These are phyloP conservation scores for Agriopis marginaria DNA, from an alignment of 2,888 invertebrate species.

Conservation along the genomic window DNA sequence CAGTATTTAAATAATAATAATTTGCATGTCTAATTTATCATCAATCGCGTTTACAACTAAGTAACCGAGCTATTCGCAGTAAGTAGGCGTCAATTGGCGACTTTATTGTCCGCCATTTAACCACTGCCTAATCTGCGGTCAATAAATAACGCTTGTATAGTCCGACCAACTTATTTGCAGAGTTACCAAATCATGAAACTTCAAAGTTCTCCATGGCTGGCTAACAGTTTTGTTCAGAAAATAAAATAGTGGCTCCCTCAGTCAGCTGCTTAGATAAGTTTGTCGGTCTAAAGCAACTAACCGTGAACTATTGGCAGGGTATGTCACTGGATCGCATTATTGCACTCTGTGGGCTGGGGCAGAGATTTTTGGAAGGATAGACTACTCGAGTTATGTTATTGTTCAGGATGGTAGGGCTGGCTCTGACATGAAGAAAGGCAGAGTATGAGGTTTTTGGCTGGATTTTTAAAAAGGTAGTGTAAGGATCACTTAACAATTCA, in stretches of 20 bases:
- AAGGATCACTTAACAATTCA: no score
- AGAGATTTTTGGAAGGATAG: slow-evolving; percentile 30
- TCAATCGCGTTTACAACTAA: slow-evolving; percentile 54
- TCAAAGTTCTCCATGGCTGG: background rate
- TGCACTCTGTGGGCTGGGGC: slow-evolving; percentile 17
- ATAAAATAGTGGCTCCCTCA: background rate
- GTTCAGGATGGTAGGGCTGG: slow-evolving; percentile 10
- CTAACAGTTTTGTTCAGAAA: background rate
- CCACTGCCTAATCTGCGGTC: slow-evolving; percentile 55
- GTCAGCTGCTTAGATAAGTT: background rate
- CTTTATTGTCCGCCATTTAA: slow-evolving; percentile 52
- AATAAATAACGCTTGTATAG: slow-evolving; percentile 71
- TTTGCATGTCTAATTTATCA: slow-evolving; percentile 7
- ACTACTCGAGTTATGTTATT: slow-evolving; percentile 22
- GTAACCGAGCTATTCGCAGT: slow-evolving; percentile 51
- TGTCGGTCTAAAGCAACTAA: slow-evolving; percentile 52
- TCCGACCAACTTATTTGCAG: background rate
- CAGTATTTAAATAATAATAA: background rate
- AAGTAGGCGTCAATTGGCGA: slow-evolving; percentile 59
- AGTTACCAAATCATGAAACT: background rate
- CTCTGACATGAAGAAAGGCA: background rate
- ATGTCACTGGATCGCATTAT: slow-evolving; percentile 36
- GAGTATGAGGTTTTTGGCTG: no score
- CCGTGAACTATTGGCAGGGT: slow-evolving; percentile 56
- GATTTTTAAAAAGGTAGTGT: no score